phyloP scores from a whole-genome alignment of 2,113 vertebrate genomes.

The Lamprotornis superbus region DNA sequence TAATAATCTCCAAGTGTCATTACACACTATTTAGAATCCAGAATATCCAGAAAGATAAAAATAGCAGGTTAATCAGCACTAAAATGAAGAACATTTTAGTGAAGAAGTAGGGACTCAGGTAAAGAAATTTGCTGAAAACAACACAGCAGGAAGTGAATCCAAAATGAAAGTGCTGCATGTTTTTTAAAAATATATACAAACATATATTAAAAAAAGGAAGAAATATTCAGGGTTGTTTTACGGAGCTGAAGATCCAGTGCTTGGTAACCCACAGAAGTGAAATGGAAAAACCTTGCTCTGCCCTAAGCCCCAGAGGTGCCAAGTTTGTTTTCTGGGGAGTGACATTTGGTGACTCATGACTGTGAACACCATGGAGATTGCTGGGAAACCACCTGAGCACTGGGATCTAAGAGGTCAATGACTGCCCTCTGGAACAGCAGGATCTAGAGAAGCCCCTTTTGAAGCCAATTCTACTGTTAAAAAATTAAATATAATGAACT shows the following conservation, averaged over 20 bases:
- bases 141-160: neutral
- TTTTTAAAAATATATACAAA: neutral
- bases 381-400: neutral
- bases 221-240: neutral
- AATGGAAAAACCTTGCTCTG: neutral
- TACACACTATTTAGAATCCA: neutral
- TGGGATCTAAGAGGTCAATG: neutral
- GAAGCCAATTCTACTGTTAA: neutral
- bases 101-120: neutral
- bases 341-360: neutral
- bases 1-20: constrained; percentile 28
- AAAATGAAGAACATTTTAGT: neutral
- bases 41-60: constrained; percentile 46
- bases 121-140: neutral
- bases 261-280: neutral
- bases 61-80: constrained; percentile 1
- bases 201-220: fast-evolving
- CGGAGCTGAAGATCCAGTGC: neutral
- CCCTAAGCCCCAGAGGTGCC: neutral
- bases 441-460: neutral
- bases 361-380: neutral
- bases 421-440: neutral
- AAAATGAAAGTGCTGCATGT: neutral
- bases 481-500: neutral
- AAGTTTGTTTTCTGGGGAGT: neutral